Evolutionary conservation across 1,140 invertebrate species (phyloP), one percentile per base, ranked within the genome.

Genomic region (Odontomachus brunneus): DNA sequence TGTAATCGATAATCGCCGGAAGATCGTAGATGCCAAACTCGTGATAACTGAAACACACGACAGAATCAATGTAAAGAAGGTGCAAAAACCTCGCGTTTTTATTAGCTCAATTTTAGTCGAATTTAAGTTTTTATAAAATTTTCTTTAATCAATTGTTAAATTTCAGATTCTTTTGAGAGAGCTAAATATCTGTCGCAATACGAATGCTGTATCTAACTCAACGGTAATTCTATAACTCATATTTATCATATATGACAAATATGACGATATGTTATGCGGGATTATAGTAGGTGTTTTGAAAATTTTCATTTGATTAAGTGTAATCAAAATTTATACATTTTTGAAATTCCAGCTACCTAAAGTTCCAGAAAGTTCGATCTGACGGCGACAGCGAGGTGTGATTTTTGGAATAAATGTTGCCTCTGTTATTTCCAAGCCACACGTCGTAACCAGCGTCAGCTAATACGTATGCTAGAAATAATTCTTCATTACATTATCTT

Each of bases 21-120:
- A 97, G 87, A 92, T 98, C 97, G 67, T 96, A 95, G 2, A 94
- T 92, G 12, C 97, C 97, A 91, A 98, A 97, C 91, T 98, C 96
- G 88, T 98, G 96, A 90, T 94, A 96, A 71, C 93, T 96, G 19
- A 53, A 76, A 82, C 7, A 22, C 29, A 49, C 7, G 38, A n/a
- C 4, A 14, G 1, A 24, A 67, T 33, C 29, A 33, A 33, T 33
- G 29, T 33, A 33, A 5, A 5, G 2, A 33, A 33, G 29, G 5
- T 5, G 29, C 29, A 33, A n/a, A n/a, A n/a, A n/a, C n/a, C n/a
- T n/a, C n/a, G n/a, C n/a, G n/a, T n/a, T n/a, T n/a, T n/a, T n/a
- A n/a, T n/a, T n/a, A n/a, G n/a, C n/a, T n/a, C n/a, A n/a, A n/a
- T n/a, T n/a, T n/a, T n/a, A n/a, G n/a, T 3, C 29, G 5, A 33